A percentile compares a stretch with the other conserved stretches of the same genome.
phyloP scores from a whole-genome alignment of 1,140 invertebrate genomes.

The Acromyrmex charruanus region DNA sequence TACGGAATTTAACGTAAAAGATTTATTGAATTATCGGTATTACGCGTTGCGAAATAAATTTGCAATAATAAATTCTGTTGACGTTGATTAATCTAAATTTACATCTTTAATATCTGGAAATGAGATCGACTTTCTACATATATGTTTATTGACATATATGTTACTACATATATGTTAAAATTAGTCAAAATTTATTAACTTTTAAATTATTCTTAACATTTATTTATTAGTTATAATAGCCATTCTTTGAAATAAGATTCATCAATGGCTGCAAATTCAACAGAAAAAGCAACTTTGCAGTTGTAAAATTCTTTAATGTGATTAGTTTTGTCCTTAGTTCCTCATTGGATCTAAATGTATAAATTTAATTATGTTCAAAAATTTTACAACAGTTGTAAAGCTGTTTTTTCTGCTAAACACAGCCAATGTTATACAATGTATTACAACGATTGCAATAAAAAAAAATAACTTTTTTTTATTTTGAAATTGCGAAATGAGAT shows the following conservation, averaged over 20 bases:
- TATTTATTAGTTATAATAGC: not conserved
- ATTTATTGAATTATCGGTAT: conserved; percentile 2
- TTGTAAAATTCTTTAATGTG: too few species aligned
- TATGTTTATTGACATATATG: not conserved
- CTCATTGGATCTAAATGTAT: too few species aligned
- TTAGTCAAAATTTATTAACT: not conserved
- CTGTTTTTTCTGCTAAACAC: too few species aligned
- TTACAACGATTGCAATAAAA: not conserved
- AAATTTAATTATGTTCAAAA: too few species aligned
- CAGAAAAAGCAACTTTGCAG: too few species aligned
- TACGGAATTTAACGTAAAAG: not conserved
- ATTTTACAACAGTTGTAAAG: too few species aligned
- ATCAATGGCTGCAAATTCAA: too few species aligned
- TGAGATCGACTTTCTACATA: not conserved
- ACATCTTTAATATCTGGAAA: not conserved
- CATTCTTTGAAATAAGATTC: not conserved
- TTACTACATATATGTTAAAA: not conserved
- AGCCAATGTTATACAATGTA: not conserved
- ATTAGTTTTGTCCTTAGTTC: too few species aligned
- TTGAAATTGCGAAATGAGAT: not conserved
- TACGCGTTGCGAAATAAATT: conserved; percentile 22
- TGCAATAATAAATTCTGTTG: not conserved
- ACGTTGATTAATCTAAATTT: conserved; percentile 20
- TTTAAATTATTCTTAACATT: conserved; percentile 2
- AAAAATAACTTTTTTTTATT: not conserved